Evolutionary conservation across 2,888 invertebrate genomes (phyloP), one percentile per base, ranked within the genome.

Genomic region (Laothoe populi): DNA sequence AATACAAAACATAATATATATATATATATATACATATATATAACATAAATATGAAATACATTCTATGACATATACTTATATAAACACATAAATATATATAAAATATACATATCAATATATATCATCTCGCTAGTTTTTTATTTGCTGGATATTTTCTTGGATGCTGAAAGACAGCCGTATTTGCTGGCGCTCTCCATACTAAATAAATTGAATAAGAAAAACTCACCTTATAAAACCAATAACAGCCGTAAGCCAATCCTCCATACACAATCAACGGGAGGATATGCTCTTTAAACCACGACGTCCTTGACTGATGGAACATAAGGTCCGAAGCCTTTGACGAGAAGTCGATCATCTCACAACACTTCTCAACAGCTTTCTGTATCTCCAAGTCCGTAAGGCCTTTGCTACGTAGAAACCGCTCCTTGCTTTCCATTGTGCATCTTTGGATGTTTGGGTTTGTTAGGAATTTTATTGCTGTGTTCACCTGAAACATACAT

Each of bases 381-480:
- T 95, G 94, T 68, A 97, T 96, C 86, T 97, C 97, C 0, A 94
- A 89, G 58, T 96, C 95, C 0, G 96, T 95, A 0, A 97, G 89
- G 53, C 97, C 97, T 86, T 97, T 97, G 76, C 94, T 94, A 69
- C 95, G 94, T 1, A 97, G 93, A 85, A 97, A 97, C 67, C 95
- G 94, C 81, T 96, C 96, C 77, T 97, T 97, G 82, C 97, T 96
- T 63, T 95, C 94, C 61, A 96, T 80, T 0, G 97, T 95, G 73
- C 96, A 97, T 70, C 94, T 92, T 60, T 95, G 94, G 1, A 98
- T 97, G 83, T 96, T 97, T n/a, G 96, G 96, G 89, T 98, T 98
- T 83, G 96, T 95, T 60, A 98, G 90, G 90, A 98, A 98, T 78
- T 96, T 97, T 2, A 97, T 95, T 4, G 98, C 98, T 13, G 97